phyloP scores from a whole-genome alignment of 2,888 invertebrate genomes.

The Metacarcinus magister region DNA sequence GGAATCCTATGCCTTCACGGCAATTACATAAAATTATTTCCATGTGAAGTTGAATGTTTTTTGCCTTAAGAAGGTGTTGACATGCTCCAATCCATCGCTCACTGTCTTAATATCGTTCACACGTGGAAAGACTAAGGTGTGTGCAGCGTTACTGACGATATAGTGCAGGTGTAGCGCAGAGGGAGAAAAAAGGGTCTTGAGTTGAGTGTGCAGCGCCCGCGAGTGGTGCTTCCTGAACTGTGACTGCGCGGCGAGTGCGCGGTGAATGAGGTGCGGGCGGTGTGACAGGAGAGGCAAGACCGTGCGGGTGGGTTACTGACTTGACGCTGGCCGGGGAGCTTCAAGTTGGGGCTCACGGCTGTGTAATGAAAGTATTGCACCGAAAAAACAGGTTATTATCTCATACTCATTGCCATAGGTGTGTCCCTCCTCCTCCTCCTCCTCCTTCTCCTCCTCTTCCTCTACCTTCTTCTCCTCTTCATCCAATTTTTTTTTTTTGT shows the following conservation, averaged over 20 bases:
- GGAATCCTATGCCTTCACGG: not conserved
- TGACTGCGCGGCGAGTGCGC: conserved; percentile 55
- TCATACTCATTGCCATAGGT: not conserved
- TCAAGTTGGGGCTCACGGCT: not conserved
- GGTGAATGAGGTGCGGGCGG: not conserved
- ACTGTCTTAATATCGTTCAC: not conserved
- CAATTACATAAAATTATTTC: not conserved
- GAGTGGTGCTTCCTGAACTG: conserved; percentile 16
- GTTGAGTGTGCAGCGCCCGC: not conserved
- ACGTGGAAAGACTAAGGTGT: not conserved
- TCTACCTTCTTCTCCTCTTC: not conserved
- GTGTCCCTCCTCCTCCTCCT: not conserved
- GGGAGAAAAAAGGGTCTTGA: not conserved
- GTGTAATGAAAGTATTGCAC: not conserved
- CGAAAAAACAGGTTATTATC: not conserved
- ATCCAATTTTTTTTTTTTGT: not conserved
- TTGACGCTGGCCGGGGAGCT: not conserved
- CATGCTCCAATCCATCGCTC: not conserved
- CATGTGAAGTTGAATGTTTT: not conserved
- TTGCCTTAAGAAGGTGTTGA: not conserved
- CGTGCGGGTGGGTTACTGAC: conserved; percentile 49
- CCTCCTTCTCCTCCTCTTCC: conserved; percentile 18
- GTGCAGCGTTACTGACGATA: not conserved
- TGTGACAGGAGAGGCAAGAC: not conserved
- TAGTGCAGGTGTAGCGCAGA: not conserved